These are phyloP conservation scores for Vulpes lagopus DNA, from an alignment of 2,113 vertebrate species.

Conservation along the genomic window DNA sequence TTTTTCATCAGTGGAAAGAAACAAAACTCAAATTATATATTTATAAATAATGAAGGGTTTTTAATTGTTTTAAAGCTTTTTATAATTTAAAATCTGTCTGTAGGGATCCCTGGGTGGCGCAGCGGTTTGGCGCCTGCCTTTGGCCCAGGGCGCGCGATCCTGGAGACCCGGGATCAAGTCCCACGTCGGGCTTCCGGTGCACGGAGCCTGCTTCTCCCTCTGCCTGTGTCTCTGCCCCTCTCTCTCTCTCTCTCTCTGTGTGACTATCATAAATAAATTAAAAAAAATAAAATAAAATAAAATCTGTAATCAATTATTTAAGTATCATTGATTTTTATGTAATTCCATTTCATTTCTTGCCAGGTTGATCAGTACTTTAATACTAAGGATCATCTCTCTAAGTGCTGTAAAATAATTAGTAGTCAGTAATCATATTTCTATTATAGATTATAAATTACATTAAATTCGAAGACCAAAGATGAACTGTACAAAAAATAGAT, in stretches of 20 bases:
- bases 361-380: not conserved
- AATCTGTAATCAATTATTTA: not conserved
- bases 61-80: not conserved
- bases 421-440: not conserved
- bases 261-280: too few species aligned
- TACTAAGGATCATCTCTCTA: not conserved
- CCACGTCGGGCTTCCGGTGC: too few species aligned
- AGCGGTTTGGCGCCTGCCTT: too few species aligned
- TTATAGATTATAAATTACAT: not conserved
- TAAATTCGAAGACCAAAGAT: not conserved
- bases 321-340: not conserved
- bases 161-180: too few species aligned
- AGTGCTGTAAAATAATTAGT: not conserved
- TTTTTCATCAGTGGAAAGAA: not conserved
- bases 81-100: not conserved
- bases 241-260: too few species aligned
- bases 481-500: not conserved
- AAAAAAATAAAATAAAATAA: too few species aligned
- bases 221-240: too few species aligned
- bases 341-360: slow-evolving; percentile 12
- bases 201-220: too few species aligned
- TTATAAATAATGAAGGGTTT: slow-evolving; percentile 27
- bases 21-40: not conserved
- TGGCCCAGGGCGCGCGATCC: too few species aligned
- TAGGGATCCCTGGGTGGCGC: too few species aligned